Conservation (phyloP, 2,113 vertebrate species). For the Callithrix jacchus region DNA sequence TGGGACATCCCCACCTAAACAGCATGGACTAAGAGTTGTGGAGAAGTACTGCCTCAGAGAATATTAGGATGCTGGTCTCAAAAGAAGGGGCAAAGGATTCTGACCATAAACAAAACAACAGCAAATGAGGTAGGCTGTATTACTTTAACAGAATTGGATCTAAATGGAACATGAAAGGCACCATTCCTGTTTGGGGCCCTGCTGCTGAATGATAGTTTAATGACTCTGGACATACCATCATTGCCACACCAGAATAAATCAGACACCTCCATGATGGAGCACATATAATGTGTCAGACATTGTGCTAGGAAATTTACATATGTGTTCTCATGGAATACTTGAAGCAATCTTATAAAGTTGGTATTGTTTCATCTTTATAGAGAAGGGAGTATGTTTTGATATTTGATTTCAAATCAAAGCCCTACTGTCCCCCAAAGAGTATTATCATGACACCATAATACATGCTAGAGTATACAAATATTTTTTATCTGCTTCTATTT, state of each 20-base stretch:
- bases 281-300: background rate
- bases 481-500: background rate
- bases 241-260: background rate
- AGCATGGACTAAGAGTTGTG: background rate
- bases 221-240: background rate
- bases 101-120: background rate
- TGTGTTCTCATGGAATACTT: background rate
- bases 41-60: background rate
- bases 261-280: background rate
- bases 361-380: background rate
- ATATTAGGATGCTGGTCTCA: background rate
- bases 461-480: background rate
- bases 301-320: background rate
- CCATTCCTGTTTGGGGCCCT: background rate
- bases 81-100: background rate
- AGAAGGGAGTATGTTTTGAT: background rate
- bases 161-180: background rate
- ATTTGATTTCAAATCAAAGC: constrained; percentile 15
- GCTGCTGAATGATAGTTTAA: background rate
- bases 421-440: background rate
- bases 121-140: background rate
- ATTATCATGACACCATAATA: background rate
- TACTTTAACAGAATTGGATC: background rate
- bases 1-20: no score
- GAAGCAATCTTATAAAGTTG: background rate